Conservation (phyloP, 1,140 invertebrate genomes). For the Diploscapter pachys region DNA sequence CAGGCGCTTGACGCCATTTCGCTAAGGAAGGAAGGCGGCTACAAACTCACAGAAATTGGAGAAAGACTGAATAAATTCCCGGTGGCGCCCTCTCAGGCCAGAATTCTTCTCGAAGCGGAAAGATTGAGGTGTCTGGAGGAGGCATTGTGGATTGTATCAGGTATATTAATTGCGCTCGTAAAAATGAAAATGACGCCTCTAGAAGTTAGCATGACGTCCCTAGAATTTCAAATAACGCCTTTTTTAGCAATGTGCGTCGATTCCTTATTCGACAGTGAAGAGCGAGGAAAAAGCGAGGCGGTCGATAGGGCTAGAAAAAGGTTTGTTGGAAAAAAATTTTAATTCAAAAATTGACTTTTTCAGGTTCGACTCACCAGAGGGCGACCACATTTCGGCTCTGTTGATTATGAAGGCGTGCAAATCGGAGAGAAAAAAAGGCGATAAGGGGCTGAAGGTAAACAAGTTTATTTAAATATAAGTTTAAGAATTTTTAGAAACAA, state of each 20-base stretch:
- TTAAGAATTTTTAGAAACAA: neutral
- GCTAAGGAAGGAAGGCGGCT: slow-evolving; percentile 1
- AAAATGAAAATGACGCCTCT: no score
- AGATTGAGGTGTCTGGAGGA: slow-evolving; percentile 69
- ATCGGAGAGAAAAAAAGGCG: slow-evolving; percentile 63
- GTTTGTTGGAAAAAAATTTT: slow-evolving; percentile 41
- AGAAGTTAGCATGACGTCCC: no score
- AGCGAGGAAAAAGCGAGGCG: slow-evolving; percentile 60
- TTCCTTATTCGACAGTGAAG: slow-evolving; percentile 65
- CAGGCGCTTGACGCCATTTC: slow-evolving; percentile 12
- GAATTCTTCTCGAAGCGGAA: slow-evolving; percentile 26
- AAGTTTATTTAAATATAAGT: neutral
- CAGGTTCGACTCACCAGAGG: slow-evolving; percentile 77
- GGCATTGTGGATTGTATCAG: slow-evolving; percentile 70
- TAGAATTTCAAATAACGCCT: no score
- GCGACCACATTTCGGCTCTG: slow-evolving; percentile 86
- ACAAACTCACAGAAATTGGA: slow-evolving; percentile 74
- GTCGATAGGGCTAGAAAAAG: slow-evolving; percentile 69
- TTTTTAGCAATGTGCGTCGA: slow-evolving; percentile 68
- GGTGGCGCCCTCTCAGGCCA: slow-evolving; percentile 79
- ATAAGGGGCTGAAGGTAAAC: slow-evolving; percentile 69
- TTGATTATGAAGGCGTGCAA: slow-evolving; percentile 78
- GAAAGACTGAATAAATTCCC: slow-evolving; percentile 84
- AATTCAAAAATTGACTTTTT: slow-evolving; percentile 1
- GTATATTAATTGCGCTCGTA: no score